phyloP scores from a whole-genome alignment of 2,797 vertebrate genomes.

The Ctenopoma kingsleyae region DNA sequence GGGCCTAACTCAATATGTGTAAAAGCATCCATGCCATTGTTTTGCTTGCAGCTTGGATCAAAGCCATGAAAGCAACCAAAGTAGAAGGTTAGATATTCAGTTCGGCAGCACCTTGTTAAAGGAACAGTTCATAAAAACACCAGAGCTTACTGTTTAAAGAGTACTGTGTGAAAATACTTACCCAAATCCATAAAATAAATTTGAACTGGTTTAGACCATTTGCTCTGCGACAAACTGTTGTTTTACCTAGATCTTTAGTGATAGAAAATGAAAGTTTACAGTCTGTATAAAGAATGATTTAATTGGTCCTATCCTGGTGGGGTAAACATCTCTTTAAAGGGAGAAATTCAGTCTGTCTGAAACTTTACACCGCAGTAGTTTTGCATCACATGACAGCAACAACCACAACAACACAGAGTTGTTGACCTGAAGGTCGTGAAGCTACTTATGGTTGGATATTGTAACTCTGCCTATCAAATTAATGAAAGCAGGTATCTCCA shows the following conservation, averaged over 20 bases:
- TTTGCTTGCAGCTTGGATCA: slow-evolving; percentile 67
- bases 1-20: slow-evolving; percentile 73
- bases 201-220: not conserved
- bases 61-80: slow-evolving; percentile 58
- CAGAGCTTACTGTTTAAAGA: slow-evolving; percentile 6
- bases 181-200: slow-evolving; percentile 23
- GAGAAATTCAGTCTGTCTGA: slow-evolving; percentile 20
- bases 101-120: slow-evolving; percentile 51
- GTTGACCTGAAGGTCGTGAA: slow-evolving; percentile 54
- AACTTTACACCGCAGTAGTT: slow-evolving; percentile 21
- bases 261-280: not conserved
- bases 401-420: slow-evolving; percentile 41
- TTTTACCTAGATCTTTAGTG: not conserved
- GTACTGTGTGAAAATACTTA: not conserved
- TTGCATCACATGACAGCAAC: slow-evolving; percentile 47
- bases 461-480: slow-evolving; percentile 46
- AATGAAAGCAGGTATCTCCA: slow-evolving; percentile 46
- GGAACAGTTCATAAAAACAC: slow-evolving; percentile 33
- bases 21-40: slow-evolving; percentile 70
- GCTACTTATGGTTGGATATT: slow-evolving; percentile 32
- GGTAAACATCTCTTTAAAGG: not conserved
- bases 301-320: not conserved
- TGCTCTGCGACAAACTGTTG: not conserved
- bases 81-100: slow-evolving; percentile 48
- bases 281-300: not conserved